These are phyloP conservation scores for Myanophis thanlyinensis DNA, from an alignment of 2,113 vertebrate species.

Conservation along the genomic window DNA sequence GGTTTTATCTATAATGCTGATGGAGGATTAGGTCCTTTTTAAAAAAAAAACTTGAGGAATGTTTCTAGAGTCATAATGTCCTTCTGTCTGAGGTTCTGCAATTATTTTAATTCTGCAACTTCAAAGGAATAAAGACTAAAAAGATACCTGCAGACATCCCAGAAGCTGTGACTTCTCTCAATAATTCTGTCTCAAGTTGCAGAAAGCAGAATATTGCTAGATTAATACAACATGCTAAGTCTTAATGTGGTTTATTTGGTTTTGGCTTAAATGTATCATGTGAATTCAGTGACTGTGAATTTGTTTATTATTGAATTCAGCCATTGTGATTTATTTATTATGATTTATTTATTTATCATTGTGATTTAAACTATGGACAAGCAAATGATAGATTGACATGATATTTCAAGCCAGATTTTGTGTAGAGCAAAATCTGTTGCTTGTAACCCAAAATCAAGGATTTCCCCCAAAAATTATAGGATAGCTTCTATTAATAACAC, in stretches of 20 bases:
- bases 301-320: not conserved
- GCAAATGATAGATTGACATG: not conserved
- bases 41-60: not conserved
- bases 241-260: not conserved
- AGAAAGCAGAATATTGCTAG: not conserved
- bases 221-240: not conserved
- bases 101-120: not conserved
- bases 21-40: not conserved
- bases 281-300: not conserved
- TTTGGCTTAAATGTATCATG: not conserved
- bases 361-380: not conserved
- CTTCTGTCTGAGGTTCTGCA: not conserved
- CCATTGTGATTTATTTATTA: not conserved
- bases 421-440: not conserved
- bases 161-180: not conserved
- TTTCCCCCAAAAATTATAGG: not conserved
- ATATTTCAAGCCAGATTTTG: not conserved
- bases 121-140: not conserved
- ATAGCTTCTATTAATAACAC: not conserved
- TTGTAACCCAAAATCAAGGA: not conserved
- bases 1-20: not conserved
- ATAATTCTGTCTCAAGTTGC: not conserved
- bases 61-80: not conserved
- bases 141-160: not conserved
- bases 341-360: not conserved